Conservation (phyloP, 2,888 invertebrate species). For the Elmis aenea region DNA sequence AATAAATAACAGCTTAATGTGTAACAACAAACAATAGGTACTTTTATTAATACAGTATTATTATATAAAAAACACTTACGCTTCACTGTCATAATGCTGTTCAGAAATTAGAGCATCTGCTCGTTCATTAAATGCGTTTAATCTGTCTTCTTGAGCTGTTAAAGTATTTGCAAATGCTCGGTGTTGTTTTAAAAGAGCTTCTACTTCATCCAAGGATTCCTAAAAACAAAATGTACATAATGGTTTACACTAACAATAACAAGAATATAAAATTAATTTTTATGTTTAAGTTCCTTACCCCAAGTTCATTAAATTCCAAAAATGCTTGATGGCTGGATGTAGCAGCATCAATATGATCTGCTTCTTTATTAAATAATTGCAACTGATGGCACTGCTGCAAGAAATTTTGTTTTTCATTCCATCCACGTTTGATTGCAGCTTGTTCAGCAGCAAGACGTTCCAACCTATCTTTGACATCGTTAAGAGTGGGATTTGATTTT, state of each 20-base stretch:
- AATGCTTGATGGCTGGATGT: conserved; percentile 93
- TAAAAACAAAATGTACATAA: conserved; percentile 35
- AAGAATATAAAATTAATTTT: conserved; percentile 1
- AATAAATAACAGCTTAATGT: conserved; percentile 6
- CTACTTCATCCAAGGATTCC: conserved; percentile 86
- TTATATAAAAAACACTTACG: conserved; percentile 51
- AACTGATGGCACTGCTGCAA: conserved; percentile 83
- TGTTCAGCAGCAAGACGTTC: conserved; percentile 70
- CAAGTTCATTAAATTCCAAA: conserved; percentile 81
- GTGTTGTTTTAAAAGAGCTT: conserved; percentile 87
- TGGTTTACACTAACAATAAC: neutral
- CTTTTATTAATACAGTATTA: conserved; percentile 6
- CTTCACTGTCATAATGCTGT: conserved; percentile 73
- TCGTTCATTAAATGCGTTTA: conserved; percentile 75
- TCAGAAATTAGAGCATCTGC: conserved; percentile 76
- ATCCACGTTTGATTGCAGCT: conserved; percentile 69
- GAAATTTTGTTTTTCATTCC: conserved; percentile 81
- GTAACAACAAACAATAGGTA: conserved; percentile 6
- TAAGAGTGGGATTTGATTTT: conserved; percentile 66
- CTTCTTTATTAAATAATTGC: conserved; percentile 91
- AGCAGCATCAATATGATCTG: conserved; percentile 94
- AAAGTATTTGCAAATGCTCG: conserved; percentile 90
- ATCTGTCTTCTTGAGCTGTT: conserved; percentile 86
- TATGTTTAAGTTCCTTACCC: conserved; percentile 55
- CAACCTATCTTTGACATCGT: conserved; percentile 72